These are phyloP conservation scores for Pantherophis guttatus DNA, from an alignment of 2,113 vertebrate species.

Conservation along the genomic window DNA sequence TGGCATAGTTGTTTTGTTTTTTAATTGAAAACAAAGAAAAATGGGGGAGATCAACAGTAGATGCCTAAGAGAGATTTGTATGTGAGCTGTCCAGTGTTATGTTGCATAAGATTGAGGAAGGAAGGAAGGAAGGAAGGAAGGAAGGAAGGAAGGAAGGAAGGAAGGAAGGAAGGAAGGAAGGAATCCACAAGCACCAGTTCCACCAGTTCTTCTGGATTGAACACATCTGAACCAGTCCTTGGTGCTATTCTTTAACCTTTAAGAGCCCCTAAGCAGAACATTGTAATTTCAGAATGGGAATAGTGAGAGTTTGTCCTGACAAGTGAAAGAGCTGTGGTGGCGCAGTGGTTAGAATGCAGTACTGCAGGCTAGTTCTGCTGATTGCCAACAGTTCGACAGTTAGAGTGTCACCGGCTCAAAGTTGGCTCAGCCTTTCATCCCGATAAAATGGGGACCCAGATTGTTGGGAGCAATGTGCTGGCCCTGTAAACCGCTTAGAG, in stretches of 20 bases:
- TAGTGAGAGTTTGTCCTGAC: background rate
- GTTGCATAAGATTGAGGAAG: background rate
- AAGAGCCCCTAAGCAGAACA: too few species aligned
- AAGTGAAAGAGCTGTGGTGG: background rate
- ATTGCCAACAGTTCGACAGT: too few species aligned
- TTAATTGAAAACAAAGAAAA: background rate
- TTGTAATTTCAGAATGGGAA: background rate
- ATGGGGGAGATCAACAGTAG: background rate
- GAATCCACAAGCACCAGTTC: background rate
- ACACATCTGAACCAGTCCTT: background rate
- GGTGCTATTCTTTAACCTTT: background rate
- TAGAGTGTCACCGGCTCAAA: too few species aligned
- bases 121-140: too few species aligned
- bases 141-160: too few species aligned
- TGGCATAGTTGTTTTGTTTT: background rate
- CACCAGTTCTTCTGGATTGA: background rate
- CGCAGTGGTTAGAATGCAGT: too few species aligned
- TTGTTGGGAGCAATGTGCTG: too few species aligned
- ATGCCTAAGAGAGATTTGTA: background rate
- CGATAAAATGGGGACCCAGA: too few species aligned
- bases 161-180: too few species aligned
- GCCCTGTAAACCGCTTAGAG: too few species aligned
- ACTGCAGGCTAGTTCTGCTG: too few species aligned
- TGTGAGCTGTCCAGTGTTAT: background rate
- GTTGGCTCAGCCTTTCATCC: too few species aligned